Evolutionary conservation across 2,113 vertebrate species (phyloP), one percentile per base, ranked within the genome.

Genomic region (Rhynchomys soricoides): DNA sequence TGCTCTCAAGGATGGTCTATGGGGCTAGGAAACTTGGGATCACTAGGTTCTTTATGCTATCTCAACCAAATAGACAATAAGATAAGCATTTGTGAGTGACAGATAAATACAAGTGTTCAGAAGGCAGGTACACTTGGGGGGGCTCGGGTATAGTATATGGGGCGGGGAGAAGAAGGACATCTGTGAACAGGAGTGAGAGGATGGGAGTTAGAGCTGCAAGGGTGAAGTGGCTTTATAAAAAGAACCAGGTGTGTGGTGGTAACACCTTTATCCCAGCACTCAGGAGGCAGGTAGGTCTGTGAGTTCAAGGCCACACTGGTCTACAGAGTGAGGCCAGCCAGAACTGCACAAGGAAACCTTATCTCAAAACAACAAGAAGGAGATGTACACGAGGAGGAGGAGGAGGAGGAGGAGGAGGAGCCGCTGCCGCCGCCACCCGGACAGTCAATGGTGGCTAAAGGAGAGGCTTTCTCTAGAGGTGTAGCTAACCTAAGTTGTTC

Each of bases 71-170:
- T 19, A 81, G 78, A 81, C 37, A 57, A 12, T 81, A 57, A 81
- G 37, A 40, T 43, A 83, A 83, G 79, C n/a, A 40, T 73, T 73
- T 73, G n/a, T 22, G 71, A 43, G n/a, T 73, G n/a, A 73, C 34
- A 71, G 37, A 16, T 48, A 90, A 95, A 90, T 78, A n/a, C 15
- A 77, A 90, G 57, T 85, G 5, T 95, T 64, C 94, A 48, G 45
- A 34, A 70, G 68, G 34, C 68, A 64, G 5, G 85, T 45, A 89
- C 73, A 85, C 70, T 78, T 92, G 82, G 68, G 81, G 62, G 43
- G 37, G n/a, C 31, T 70, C 43, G 34, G 57, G 24, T 55, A n/a
- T n/a, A 31, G 93, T 13, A 86, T 1, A 85, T 7, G n/a, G 0
- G 31, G 1, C 45, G 5, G 89, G 57, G 34, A 90, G 64, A 74